These are phyloP conservation scores for Manis crassicaudata DNA, from an alignment of 2,797 vertebrate genomes.

Conservation along the genomic window DNA sequence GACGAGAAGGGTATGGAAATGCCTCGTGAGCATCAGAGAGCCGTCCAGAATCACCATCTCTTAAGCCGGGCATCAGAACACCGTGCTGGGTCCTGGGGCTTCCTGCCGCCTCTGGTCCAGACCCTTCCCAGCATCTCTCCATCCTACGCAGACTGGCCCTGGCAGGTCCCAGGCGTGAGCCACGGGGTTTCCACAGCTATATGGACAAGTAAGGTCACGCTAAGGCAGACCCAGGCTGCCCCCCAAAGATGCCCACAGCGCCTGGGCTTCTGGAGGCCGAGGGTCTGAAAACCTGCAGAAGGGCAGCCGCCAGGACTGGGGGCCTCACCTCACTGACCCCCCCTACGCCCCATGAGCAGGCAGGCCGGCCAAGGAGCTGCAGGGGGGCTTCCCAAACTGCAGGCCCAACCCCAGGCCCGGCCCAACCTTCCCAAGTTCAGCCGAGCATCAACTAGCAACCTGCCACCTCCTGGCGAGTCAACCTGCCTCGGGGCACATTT, in stretches of 20 bases:
- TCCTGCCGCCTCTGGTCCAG: no score
- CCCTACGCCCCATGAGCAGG: fast-evolving
- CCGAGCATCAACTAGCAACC: no score
- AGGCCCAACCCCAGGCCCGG: not conserved
- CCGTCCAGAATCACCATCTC: not conserved
- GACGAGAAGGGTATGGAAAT: fast-evolving
- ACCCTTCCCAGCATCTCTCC: not conserved
- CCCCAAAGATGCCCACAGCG: no score
- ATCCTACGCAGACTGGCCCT: fast-evolving
- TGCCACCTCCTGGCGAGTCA: not conserved
- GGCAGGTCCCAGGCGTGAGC: fast-evolving
- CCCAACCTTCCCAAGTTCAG: no score
- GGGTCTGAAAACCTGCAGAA: not conserved
- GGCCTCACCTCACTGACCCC: no score
- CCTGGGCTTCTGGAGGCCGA: not conserved
- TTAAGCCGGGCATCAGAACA: no score
- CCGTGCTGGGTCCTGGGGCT: fast-evolving
- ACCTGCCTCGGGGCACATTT: not conserved
- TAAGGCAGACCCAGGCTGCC: not conserved
- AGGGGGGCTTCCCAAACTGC: not conserved
- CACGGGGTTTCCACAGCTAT: not conserved
- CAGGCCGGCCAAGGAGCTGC: not conserved
- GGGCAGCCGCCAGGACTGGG: no score
- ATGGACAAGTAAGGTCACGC: not conserved
- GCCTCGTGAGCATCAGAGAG: not conserved